Evolutionary conservation across 2,113 vertebrate species (phyloP), one percentile per base, ranked within the genome.

Genomic region (Pogona vitticeps): DNA sequence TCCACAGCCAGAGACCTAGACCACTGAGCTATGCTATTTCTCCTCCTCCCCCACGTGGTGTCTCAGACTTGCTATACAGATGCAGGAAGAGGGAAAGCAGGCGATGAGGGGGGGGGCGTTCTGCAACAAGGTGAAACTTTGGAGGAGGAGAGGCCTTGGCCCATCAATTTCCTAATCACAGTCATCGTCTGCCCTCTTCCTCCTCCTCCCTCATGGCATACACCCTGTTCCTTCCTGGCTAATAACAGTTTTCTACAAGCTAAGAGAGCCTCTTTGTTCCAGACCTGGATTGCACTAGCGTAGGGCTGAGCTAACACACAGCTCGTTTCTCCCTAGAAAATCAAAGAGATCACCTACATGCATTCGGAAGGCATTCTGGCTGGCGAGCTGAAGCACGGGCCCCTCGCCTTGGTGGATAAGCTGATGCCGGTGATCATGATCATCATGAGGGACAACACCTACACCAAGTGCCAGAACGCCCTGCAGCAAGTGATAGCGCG

Each of bases 361-460:
- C 99, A 99, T 90, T 99, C 98, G 0, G 99, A 99, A 81, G 99
- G 99, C 76, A 99, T 99, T 93, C 90, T 99, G 92, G 98, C 99
- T 0, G 99, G 99, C 15, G 99, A 99, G 94, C 95, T 99, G 94
- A 99, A 99, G 87, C 99, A 99, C 0, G 98, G 98, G 0, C 98
- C 99, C 0, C 96, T 99, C 68, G 99, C 99, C 0, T 96, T 99
- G 90, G 98, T 99, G 92, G 99, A 99, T 92, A 99, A 99, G 77
- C 94, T 99, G n/a, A 99, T 99, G 99, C 99, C 99, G 0, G 99
- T 99, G 76, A 99, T 99, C 89, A 99, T 99, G 99, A 99, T 99
- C 96, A 99, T 99, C 96, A 99, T 98, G 98, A 96, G 98, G 90
- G 98, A 99, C 93, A 96, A 98, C 90, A 99, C 98, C 0, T 99